Percentiles rank a stretch among this genome's conserved stretches.
Conservation (phyloP, 2,888 invertebrate species). For the Tachina fera region DNA sequence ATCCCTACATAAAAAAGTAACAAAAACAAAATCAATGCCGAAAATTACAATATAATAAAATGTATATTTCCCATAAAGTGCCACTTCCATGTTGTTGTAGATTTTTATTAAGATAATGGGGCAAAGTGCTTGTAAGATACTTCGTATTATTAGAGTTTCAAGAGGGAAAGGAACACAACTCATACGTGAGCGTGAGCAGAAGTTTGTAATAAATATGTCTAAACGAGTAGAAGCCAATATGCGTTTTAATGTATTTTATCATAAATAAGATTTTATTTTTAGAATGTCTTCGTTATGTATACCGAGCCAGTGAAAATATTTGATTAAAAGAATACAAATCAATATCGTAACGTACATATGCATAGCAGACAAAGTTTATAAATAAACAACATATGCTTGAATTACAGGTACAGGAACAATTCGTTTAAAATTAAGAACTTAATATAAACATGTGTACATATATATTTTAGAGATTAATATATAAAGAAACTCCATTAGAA, state of each 20-base stretch:
- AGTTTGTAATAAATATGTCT: not conserved
- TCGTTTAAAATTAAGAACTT: not conserved
- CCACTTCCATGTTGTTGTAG: slow-evolving; percentile 4
- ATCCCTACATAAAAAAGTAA: not conserved
- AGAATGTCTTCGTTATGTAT: not conserved
- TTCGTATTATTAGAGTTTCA: slow-evolving; percentile 11
- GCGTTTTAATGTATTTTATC: not conserved
- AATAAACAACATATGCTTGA: slow-evolving; percentile 40
- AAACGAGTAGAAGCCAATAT: not conserved
- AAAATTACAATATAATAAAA: slow-evolving; percentile 59
- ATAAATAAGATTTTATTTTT: not conserved
- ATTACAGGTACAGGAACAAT: slow-evolving; percentile 20
- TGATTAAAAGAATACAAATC: slow-evolving; percentile 48
- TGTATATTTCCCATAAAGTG: slow-evolving; percentile 16
- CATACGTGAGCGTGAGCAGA: slow-evolving; percentile 14
- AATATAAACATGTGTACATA: not conserved
- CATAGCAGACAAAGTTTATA: not conserved
- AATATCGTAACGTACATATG: slow-evolving; percentile 21
- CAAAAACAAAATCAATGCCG: slow-evolving; percentile 55
- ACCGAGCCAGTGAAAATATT: not conserved
- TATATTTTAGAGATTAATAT: no score
- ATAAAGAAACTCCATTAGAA: no score
- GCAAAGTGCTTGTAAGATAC: slow-evolving; percentile 65
- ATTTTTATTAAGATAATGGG: slow-evolving; percentile 14
- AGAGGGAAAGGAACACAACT: not conserved